Base-by-base conservation (phyloP, 2,797 vertebrate species). In the Malurus splendens region DNA sequence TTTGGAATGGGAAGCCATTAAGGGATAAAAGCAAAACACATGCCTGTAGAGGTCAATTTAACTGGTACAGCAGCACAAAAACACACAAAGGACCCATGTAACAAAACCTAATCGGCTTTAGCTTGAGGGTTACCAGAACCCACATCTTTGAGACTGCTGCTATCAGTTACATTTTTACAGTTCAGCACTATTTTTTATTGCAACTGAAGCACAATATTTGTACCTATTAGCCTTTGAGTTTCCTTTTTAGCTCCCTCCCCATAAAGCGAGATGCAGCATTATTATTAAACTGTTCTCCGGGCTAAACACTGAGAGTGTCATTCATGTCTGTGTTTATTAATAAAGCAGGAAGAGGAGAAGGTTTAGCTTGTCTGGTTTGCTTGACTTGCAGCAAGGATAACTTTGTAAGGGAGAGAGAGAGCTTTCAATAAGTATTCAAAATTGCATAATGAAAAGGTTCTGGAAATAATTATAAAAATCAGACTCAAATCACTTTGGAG, bases 361-460 rank as follows among this genome's bases (percentile, higher is more conserved):
- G 85, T 39, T 27, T 71, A 93, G 83, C 86, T 94, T 36, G 44
- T 94, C 88, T 94, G 87, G 38, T 82, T 96, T 90, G 90, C 92
- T 93, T 91, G 93, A 87, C 93, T 96, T 70, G 70, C 84, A 87
- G 93, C 75, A 77, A 95, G 90, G 84, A 86, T 92, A 96, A 92
- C 76, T 77, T 76, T 82, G 42, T 86, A 91, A 94, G 86, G 74
- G 83, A 86, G 56, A 89, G 80, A 18, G 72, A 72, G 82, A 60
- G 78, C 85, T 96, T 96, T 96, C 93, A 94, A 38, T 94, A 94
- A 96, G 64, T 68, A 27, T 94, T 95, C 87, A 80, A 92, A 96
- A 95, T 93, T 95, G 86, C 94, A 94, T 97, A 96, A 96, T 96
- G 94, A 97, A 96, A 96, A 95, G 93, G 94, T 94, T 96, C 92